Evolutionary conservation across 2,888 invertebrate genomes (phyloP).

Genomic region (Tachina lurida): DNA sequence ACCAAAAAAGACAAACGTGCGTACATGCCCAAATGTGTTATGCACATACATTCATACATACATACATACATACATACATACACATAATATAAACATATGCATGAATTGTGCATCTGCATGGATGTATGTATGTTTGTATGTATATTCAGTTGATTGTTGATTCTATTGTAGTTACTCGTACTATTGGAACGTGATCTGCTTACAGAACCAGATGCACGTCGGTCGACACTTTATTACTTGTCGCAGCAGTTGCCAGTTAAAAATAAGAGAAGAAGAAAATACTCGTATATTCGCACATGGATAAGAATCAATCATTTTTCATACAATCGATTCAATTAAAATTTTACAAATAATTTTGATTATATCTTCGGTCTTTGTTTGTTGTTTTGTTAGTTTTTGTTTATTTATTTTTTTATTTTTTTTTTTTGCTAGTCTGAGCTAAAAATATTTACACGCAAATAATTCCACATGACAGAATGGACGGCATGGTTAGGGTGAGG

Average conservation of each 20-base stretch:
- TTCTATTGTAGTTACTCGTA: conserved; percentile 3
- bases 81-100: neutral
- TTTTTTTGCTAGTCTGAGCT: neutral
- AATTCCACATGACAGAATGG: neutral
- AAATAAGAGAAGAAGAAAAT: conserved; percentile 1
- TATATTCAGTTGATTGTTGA: conserved; percentile 18
- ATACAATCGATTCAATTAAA: conserved; percentile 65
- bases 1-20: neutral
- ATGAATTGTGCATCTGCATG: neutral
- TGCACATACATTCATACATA: no score
- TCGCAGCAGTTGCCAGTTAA: conserved; percentile 14
- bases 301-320: conserved; percentile 40
- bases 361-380: conserved; percentile 22
- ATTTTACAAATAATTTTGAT: conserved; percentile 42
- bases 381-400: conserved; percentile 9
- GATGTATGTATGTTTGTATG: no score
- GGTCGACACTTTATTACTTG: conserved; percentile 27
- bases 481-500: neutral
- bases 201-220: conserved; percentile 42
- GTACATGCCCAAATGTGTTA: neutral
- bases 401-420: conserved; percentile 3
- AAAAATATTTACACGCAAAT: neutral
- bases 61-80: no score
- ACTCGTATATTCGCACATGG: neutral
- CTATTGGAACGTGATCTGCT: conserved; percentile 61